phyloP scores from a whole-genome alignment of 2,888 invertebrate species.

The Cheilosia vulpina region DNA sequence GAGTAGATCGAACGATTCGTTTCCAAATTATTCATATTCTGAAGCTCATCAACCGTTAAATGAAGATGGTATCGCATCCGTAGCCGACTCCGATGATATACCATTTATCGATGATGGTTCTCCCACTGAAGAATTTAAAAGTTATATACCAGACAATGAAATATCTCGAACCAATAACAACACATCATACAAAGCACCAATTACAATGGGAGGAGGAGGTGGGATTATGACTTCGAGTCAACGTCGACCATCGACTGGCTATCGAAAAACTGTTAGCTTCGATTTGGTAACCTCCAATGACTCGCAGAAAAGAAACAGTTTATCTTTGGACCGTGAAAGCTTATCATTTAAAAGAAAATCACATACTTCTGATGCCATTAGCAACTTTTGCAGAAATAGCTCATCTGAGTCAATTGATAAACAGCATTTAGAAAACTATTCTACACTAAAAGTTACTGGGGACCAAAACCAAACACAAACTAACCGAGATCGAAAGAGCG shows the following conservation, averaged over 20 bases:
- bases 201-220: constrained; percentile 43
- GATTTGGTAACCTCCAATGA: constrained; percentile 79
- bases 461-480: background rate
- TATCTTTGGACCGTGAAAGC: constrained; percentile 22
- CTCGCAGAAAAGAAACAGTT: constrained; percentile 51
- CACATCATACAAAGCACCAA: constrained; percentile 17
- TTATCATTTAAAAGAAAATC: constrained; percentile 78
- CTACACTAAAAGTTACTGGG: constrained; percentile 33
- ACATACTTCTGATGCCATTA: constrained; percentile 81
- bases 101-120: constrained; percentile 84
- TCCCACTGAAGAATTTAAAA: constrained; percentile 79
- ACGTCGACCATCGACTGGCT: constrained; percentile 76
- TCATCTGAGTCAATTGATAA: constrained; percentile 81
- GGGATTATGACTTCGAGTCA: constrained; percentile 77
- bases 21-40: constrained; percentile 79
- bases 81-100: constrained; percentile 82
- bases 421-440: constrained; percentile 77
- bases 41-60: constrained; percentile 83
- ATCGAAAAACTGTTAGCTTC: constrained; percentile 83
- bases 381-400: constrained; percentile 78
- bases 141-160: constrained; percentile 76
- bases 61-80: constrained; percentile 82
- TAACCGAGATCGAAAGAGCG: background rate
- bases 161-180: background rate
- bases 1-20: constrained; percentile 80